Percentiles rank a stretch among this genome's conserved stretches.
Evolutionary conservation across 2,888 invertebrate genomes (phyloP).

Genomic region (Lasius fuliginosus): DNA sequence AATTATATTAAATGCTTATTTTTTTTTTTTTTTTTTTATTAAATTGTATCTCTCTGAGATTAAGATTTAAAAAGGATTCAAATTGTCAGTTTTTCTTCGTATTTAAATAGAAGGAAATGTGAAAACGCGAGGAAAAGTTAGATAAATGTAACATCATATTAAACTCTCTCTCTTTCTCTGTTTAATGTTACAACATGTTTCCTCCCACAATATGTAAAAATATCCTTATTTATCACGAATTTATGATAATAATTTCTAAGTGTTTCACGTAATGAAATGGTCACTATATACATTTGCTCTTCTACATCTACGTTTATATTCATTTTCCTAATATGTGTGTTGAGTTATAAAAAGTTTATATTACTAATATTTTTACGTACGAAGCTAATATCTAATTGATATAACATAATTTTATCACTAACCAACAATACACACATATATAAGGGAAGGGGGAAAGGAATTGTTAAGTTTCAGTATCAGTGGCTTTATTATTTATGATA

Average conservation of each 20-base stretch:
- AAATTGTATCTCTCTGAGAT: background rate
- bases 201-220: background rate
- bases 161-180: background rate
- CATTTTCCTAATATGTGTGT: background rate
- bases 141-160: background rate
- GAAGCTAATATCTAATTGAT: background rate
- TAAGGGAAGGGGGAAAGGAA: background rate
- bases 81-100: background rate
- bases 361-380: background rate
- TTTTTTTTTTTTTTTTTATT: background rate
- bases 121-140: background rate
- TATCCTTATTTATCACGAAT: background rate
- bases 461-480: conserved; percentile 4
- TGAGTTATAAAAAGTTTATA: background rate
- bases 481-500: conserved; percentile 43
- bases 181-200: background rate
- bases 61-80: background rate
- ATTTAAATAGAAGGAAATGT: background rate
- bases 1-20: background rate
- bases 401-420: background rate
- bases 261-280: background rate
- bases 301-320: background rate
- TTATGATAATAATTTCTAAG: background rate
- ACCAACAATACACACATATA: background rate
- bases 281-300: background rate